phyloP scores from a whole-genome alignment of 1,140 invertebrate species.

The Drosophila bipectinata region DNA sequence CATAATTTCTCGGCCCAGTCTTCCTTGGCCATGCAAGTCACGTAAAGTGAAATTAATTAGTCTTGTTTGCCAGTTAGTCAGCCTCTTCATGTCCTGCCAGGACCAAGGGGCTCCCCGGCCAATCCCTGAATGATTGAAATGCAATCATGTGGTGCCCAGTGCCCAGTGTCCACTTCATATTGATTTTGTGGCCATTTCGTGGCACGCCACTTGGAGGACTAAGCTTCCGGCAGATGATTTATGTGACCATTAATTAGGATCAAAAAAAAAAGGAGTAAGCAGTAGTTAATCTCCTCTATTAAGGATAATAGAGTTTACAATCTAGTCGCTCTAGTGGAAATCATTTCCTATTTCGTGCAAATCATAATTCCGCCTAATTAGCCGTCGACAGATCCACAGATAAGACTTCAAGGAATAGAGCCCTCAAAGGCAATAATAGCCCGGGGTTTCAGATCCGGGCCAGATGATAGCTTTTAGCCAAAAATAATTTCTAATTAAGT shows the following conservation, averaged over 20 bases:
- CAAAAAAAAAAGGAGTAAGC: background rate
- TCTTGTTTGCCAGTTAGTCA: slow-evolving; percentile 65
- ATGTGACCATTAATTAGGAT: background rate
- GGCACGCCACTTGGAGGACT: slow-evolving; percentile 12
- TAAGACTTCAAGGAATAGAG: slow-evolving; percentile 30
- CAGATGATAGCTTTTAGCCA: slow-evolving; percentile 32
- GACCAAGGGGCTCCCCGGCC: background rate
- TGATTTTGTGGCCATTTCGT: slow-evolving; percentile 16
- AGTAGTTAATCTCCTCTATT: no score
- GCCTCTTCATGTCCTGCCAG: slow-evolving; percentile 28
- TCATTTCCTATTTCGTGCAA: background rate
- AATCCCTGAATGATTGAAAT: slow-evolving; percentile 36
- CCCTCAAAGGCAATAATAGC: slow-evolving; percentile 25
- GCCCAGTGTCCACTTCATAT: slow-evolving; percentile 12
- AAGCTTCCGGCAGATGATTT: slow-evolving; percentile 17
- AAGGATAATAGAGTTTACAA: background rate
- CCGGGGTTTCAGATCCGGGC: slow-evolving; percentile 5
- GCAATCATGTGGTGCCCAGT: slow-evolving; percentile 34
- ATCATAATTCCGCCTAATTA: slow-evolving; percentile 38
- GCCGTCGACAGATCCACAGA: slow-evolving; percentile 27
- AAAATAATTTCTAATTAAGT: slow-evolving; percentile 28
- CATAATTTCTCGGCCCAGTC: slow-evolving; percentile 35
- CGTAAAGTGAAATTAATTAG: slow-evolving; percentile 73
- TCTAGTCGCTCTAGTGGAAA: slow-evolving; percentile 4
- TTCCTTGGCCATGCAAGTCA: slow-evolving; percentile 61